A percentile compares a stretch with the other conserved stretches of the same genome.
Evolutionary conservation across 2,113 vertebrate genomes (phyloP).

Genomic region (Rhinichthys klamathensis): DNA sequence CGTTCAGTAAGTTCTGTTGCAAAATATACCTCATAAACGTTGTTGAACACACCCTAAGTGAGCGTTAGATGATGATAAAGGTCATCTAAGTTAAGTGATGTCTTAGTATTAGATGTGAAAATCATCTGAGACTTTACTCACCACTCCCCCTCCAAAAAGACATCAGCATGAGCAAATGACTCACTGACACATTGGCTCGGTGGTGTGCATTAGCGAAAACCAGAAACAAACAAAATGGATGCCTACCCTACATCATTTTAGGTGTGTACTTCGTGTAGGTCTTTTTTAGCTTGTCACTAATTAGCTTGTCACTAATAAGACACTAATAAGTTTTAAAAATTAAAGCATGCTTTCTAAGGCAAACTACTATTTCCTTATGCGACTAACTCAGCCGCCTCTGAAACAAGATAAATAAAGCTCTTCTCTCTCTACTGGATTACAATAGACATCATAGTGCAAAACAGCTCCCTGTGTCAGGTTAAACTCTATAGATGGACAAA

Average conservation of each 20-base stretch:
- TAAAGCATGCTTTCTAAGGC: background rate
- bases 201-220: no score
- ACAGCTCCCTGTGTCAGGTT: background rate
- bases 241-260: background rate
- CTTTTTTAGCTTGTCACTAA: background rate
- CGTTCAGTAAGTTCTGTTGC: no score
- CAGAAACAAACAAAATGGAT: background rate
- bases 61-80: no score
- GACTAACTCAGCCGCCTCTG: background rate
- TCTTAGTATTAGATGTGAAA: background rate
- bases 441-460: background rate
- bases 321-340: background rate
- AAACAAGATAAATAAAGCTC: background rate
- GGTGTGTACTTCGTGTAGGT: background rate
- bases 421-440: background rate
- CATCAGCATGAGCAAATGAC: background rate
- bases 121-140: background rate
- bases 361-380: background rate
- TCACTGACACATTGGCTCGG: background rate
- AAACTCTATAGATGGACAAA: slow-evolving; percentile 16
- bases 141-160: background rate
- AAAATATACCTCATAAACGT: no score
- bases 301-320: background rate
- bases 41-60: no score
- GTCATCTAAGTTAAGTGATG: no score